Evolutionary conservation across 2,888 invertebrate species (phyloP), one percentile per base, ranked within the genome.

Genomic region (Patella ulyssiponensis): DNA sequence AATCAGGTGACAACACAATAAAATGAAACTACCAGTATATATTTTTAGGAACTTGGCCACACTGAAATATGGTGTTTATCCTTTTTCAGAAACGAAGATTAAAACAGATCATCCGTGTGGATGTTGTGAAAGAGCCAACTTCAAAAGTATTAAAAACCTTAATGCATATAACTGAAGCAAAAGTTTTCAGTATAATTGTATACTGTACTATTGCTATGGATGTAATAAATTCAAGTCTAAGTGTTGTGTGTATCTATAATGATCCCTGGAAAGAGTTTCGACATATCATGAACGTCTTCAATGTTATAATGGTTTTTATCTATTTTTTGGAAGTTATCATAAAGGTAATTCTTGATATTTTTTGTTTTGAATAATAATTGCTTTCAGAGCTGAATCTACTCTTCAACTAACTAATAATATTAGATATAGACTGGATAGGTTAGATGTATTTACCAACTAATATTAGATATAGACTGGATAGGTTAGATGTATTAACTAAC

Each of bases 291-390:
- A 76, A 83, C 15, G 77, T 81, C 23, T 71, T 87, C 70, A 89
- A 88, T 77, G 80, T 86, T 52, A 71, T 83, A 23, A 85, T 86
- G 79, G 84, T 89, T 15, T 73, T 79, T 14, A 73, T 89, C 27
- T 90, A 89, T 75, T 81, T 85, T 3, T n/a, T 86, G 15, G 89
- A 89, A 81, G 83, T 84, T 9, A 51, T 84, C 9, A 56, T 86
- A 7, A 89, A 88, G 85, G 90, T 88, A 79, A 78, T 81, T 72
- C 17, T 58, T 20, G 27, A 15, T 71, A 23, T 15, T 27, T 44
- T 44, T 44, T 9, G 44, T 44, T 44, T 9, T 44, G 44, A 44
- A 9, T 44, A 44, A 9, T 44, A 44, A 44, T 44, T 44, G 44
- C 9, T 44, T 44, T 44, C 44, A 44, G 44, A 44, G 44, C 44